Conservation (phyloP, 2,113 vertebrate species). For the Donacobius atricapilla region DNA sequence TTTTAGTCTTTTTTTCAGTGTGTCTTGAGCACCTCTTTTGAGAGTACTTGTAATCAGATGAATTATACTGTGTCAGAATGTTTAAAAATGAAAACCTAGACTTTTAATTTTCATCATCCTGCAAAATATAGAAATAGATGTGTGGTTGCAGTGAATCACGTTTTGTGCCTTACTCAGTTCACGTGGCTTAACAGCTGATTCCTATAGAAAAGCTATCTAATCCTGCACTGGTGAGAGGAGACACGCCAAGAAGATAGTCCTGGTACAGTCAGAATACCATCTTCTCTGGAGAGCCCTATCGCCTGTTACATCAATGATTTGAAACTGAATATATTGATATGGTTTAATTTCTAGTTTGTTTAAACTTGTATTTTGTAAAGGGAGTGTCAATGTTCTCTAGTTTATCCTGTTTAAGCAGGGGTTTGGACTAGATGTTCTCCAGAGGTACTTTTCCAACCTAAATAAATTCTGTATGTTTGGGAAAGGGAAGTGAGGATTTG, state of each 20-base stretch:
- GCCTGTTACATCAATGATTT: not conserved
- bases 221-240: slow-evolving; percentile 35
- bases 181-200: slow-evolving; percentile 55
- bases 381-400: not conserved
- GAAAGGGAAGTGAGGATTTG: not conserved
- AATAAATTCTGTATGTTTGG: not conserved
- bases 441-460: not conserved
- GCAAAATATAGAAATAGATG: slow-evolving; percentile 24
- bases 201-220: slow-evolving; percentile 23
- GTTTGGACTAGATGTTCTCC: not conserved
- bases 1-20: not conserved
- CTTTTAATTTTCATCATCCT: not conserved
- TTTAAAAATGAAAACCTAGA: not conserved
- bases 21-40: not conserved
- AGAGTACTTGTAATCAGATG: not conserved
- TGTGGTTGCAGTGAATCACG: slow-evolving; percentile 26
- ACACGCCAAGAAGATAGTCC: slow-evolving; percentile 3
- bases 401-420: not conserved
- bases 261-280: not conserved
- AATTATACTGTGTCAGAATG: not conserved
- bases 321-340: not conserved
- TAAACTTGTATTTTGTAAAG: not conserved
- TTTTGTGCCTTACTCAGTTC: slow-evolving; percentile 31
- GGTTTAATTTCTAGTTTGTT: not conserved
- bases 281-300: not conserved